Evolutionary conservation across 2,888 invertebrate species (phyloP).

Genomic region (Ypsolopha sequella): DNA sequence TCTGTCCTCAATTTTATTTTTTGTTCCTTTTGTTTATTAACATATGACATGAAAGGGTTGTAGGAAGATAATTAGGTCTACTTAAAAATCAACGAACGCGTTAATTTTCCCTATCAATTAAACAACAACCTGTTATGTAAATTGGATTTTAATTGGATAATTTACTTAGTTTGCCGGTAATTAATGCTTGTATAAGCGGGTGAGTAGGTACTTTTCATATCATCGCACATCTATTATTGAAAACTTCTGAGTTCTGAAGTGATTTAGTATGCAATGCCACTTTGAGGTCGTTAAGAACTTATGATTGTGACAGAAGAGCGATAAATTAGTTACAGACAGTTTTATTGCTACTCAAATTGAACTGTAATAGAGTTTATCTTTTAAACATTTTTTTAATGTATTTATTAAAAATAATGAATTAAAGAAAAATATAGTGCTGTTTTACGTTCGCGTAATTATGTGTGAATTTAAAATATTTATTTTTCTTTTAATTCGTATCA

Average conservation of each 20-base stretch:
- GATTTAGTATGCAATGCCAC: conserved; percentile 52
- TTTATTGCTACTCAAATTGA: not conserved
- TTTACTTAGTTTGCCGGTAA: conserved; percentile 32
- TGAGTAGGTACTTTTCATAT: conserved; percentile 40
- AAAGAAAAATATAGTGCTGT: no score
- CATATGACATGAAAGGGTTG: no score
- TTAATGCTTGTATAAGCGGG: conserved; percentile 45
- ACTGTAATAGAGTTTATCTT: no score
- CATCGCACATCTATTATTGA: conserved; percentile 44
- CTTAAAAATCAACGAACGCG: not conserved
- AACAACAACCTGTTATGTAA: not conserved
- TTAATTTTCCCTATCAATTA: not conserved
- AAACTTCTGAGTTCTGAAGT: conserved; percentile 28
- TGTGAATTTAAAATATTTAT: no score
- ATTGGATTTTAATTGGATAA: conserved; percentile 25
- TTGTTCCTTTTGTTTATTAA: no score
- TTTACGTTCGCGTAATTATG: no score
- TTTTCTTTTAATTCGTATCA: no score
- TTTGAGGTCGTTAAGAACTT: conserved; percentile 20
- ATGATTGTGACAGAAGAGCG: not conserved
- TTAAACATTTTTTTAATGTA: no score
- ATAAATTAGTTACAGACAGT: not conserved
- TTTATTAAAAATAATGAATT: no score
- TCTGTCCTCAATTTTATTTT: not conserved
- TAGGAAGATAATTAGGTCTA: no score